Conservation (phyloP, 2,888 invertebrate genomes). For the Cryptus armator region DNA sequence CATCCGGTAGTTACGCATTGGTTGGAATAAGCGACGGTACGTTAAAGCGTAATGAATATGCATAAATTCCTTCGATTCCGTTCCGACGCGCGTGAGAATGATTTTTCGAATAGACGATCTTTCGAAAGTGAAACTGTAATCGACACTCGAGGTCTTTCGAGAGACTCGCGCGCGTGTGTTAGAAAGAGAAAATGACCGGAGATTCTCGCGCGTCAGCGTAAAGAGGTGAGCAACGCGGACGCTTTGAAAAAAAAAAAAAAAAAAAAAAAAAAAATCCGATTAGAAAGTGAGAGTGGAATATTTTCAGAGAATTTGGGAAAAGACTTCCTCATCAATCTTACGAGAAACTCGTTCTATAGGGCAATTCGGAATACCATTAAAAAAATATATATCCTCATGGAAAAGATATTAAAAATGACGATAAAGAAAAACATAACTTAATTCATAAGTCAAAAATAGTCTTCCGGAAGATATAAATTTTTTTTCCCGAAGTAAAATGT, state of each 20-base stretch:
- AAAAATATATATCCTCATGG: constrained; percentile 29
- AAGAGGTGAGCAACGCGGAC: constrained; percentile 39
- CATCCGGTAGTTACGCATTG: constrained; percentile 14
- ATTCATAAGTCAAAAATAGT: too few relatives aligned
- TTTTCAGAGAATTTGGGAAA: constrained; percentile 58
- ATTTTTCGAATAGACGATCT: constrained; percentile 55
- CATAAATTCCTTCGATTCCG: constrained; percentile 15
- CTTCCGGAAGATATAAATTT: too few relatives aligned
- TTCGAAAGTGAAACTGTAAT: constrained; percentile 75
- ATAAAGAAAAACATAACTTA: constrained; percentile 39
- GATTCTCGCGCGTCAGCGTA: constrained; percentile 44
- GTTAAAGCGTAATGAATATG: background rate
- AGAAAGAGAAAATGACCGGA: constrained; percentile 47
- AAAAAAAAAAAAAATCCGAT: constrained; percentile 50
- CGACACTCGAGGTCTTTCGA: constrained; percentile 48
- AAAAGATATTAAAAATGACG: background rate
- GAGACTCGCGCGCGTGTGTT: constrained; percentile 43
- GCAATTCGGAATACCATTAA: constrained; percentile 34
- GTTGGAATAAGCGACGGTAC: background rate
- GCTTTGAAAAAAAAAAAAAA: constrained; percentile 31
- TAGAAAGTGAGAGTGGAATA: constrained; percentile 66
- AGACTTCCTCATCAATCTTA: constrained; percentile 32
- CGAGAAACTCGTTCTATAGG: constrained; percentile 41
- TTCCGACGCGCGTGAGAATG: constrained; percentile 20
- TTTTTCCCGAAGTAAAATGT: too few relatives aligned